phyloP scores from a whole-genome alignment of 2,113 vertebrate genomes.

The Butorides virescens region DNA sequence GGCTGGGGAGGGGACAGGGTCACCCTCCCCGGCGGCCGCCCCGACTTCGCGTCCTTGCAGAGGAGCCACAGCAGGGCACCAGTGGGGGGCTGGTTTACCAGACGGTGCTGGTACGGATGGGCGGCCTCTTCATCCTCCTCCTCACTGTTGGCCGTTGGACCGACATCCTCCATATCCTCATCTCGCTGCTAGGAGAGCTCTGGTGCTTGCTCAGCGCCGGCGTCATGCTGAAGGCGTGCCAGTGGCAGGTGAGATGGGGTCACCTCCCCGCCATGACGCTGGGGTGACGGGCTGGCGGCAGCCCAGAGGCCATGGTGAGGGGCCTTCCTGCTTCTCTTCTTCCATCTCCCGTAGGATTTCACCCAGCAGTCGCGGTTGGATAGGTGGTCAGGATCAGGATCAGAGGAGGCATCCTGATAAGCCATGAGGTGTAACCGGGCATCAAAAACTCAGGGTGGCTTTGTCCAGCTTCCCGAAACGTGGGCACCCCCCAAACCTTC shows the following conservation, averaged over 20 bases:
- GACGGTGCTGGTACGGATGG: conserved; percentile 85
- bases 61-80: conserved; percentile 76
- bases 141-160: conserved; percentile 88
- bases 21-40: accelerated
- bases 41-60: conserved; percentile 22
- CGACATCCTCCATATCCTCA: conserved; percentile 82
- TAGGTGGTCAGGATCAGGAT: accelerated
- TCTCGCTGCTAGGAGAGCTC: conserved; percentile 87
- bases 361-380: neutral
- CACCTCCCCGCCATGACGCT: accelerated
- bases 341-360: neutral
- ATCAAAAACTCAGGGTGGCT: neutral
- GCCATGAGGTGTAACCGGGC: accelerated
- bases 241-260: conserved; percentile 72
- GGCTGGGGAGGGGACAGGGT: neutral
- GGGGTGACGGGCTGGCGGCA: neutral
- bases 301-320: neutral
- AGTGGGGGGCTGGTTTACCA: conserved; percentile 66
- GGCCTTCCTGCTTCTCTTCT: neutral
- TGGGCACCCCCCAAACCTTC: neutral
- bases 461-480: accelerated
- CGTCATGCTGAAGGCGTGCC: conserved; percentile 75
- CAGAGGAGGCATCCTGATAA: neutral
- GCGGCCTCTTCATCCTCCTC: conserved; percentile 88
- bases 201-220: conserved; percentile 78